Evolutionary conservation across 2,113 vertebrate genomes (phyloP).

Genomic region (Cervus canadensis): DNA sequence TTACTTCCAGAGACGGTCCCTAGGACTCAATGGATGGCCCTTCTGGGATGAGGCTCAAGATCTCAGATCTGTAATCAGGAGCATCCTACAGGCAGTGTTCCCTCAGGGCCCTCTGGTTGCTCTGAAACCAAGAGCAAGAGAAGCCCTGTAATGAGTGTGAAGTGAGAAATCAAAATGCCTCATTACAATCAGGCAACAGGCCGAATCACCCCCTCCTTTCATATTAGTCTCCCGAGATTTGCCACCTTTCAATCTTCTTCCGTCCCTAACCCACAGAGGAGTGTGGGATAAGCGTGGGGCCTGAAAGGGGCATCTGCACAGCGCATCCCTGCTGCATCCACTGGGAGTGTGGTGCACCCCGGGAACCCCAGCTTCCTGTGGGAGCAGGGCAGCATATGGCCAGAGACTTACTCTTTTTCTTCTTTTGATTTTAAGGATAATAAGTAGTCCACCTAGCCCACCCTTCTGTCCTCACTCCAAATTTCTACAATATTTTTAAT

Average conservation of each 20-base stretch:
- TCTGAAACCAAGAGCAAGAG: neutral
- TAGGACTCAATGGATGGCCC: neutral
- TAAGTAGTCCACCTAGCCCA: neutral
- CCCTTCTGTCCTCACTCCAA: neutral
- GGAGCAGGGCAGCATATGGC: neutral
- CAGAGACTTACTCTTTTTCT: neutral
- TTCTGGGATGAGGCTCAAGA: neutral
- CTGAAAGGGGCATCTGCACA: neutral
- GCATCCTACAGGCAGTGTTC: neutral
- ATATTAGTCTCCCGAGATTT: neutral
- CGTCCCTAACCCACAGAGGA: neutral
- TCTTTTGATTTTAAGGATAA: neutral
- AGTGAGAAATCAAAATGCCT: neutral
- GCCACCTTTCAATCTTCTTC: neutral
- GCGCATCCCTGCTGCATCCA: neutral
- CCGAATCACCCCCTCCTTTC: neutral
- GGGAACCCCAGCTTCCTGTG: neutral
- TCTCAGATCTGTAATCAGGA: neutral
- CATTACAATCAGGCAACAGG: neutral
- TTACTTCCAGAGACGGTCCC: neutral
- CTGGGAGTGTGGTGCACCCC: neutral
- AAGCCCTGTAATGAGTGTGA: neutral
- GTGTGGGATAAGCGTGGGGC: neutral
- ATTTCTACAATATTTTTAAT: neutral
- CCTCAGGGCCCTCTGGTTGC: neutral